phyloP scores from a whole-genome alignment of 2,113 vertebrate genomes.

The Lycocorax pyrrhopterus region DNA sequence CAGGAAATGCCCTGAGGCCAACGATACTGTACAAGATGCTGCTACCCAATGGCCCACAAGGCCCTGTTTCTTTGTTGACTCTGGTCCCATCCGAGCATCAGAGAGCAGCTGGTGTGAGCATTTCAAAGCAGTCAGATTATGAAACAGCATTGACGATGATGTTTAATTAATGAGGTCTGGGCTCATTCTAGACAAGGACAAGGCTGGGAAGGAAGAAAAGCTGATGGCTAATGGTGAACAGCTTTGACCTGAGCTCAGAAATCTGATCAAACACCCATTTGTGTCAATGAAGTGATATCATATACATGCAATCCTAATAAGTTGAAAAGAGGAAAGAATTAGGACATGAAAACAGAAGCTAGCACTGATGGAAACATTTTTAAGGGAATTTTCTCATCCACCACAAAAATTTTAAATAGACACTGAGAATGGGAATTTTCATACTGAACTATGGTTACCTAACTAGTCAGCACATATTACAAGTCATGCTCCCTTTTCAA shows the following conservation, averaged over 20 bases:
- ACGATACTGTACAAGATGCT: background rate
- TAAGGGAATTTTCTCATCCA: background rate
- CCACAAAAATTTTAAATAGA: background rate
- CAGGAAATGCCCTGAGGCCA: background rate
- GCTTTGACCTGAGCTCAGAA: background rate
- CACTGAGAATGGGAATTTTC: background rate
- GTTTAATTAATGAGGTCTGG: background rate
- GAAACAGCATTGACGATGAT: background rate
- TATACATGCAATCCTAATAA: fast-evolving
- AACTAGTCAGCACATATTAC: background rate
- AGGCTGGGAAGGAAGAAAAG: background rate
- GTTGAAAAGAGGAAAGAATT: background rate
- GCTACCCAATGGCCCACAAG: background rate
- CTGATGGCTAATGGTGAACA: background rate
- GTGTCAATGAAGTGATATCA: background rate
- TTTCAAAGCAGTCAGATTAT: background rate
- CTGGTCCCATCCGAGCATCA: background rate
- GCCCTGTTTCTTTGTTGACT: background rate
- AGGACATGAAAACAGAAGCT: background rate
- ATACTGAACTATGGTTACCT: background rate
- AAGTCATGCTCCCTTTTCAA: background rate
- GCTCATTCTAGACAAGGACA: background rate
- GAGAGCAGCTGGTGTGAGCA: background rate
- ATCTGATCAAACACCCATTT: background rate
- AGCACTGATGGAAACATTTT: background rate